phyloP scores from a whole-genome alignment of 2,797 vertebrate species.

The Falco berigora region DNA sequence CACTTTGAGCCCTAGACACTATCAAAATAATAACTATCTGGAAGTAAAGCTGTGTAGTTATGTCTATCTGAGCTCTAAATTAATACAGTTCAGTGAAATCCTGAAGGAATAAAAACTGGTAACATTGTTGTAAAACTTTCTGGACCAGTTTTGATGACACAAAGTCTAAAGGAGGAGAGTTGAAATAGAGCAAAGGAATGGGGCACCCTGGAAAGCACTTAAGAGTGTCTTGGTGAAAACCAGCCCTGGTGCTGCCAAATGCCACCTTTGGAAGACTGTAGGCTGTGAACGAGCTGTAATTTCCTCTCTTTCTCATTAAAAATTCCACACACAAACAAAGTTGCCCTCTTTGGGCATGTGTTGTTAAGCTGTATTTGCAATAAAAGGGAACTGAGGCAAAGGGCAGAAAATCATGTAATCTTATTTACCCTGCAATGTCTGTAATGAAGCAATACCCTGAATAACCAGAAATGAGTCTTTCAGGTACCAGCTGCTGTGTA shows the following conservation, averaged over 20 bases:
- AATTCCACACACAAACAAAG: not conserved
- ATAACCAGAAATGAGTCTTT: not conserved
- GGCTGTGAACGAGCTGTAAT: not conserved
- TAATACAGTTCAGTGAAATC: not conserved
- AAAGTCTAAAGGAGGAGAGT: not conserved
- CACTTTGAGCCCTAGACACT: not conserved
- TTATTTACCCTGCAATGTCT: not conserved
- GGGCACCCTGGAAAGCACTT: not conserved
- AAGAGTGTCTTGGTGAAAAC: not conserved
- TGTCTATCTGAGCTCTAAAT: not conserved
- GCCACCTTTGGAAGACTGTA: not conserved
- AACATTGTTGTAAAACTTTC: not conserved
- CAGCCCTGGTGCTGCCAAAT: not conserved
- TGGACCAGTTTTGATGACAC: not conserved
- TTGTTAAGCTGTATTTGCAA: not conserved
- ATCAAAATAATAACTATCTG: not conserved
- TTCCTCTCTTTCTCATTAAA: not conserved
- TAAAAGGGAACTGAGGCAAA: not conserved
- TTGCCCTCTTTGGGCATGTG: not conserved
- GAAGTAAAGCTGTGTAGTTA: not conserved
- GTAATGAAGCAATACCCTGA: not conserved
- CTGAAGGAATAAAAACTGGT: not conserved
- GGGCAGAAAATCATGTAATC: not conserved
- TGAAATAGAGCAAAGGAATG: not conserved
- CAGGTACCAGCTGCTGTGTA: not conserved